Evolutionary conservation across 2,113 vertebrate species (phyloP).

Genomic region (Pachycephala philippinensis): DNA sequence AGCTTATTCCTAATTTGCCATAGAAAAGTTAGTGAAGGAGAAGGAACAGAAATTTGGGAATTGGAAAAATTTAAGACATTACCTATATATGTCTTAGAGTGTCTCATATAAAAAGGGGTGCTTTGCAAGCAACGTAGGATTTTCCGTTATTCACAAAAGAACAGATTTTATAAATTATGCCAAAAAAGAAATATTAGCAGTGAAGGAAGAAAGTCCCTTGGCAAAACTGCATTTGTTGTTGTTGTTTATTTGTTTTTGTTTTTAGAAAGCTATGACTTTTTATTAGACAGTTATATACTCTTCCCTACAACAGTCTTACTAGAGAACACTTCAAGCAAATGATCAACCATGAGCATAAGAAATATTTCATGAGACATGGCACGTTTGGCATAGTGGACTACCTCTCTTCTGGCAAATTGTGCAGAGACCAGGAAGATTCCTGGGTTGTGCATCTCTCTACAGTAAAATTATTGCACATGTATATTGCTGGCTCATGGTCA

Average conservation of each 20-base stretch:
- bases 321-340: not conserved
- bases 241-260: not conserved
- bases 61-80: not conserved
- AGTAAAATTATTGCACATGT: not conserved
- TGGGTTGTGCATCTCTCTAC: not conserved
- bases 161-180: not conserved
- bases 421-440: not conserved
- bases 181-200: not conserved
- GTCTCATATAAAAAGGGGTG: not conserved
- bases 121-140: not conserved
- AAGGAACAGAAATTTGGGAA: not conserved
- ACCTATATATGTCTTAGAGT: not conserved
- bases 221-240: not conserved
- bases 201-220: not conserved
- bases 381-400: not conserved
- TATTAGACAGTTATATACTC: not conserved
- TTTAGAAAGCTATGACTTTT: not conserved
- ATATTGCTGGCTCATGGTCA: not conserved
- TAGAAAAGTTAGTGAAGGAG: not conserved
- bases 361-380: accelerated
- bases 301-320: not conserved
- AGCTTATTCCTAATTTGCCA: not conserved
- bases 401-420: not conserved
- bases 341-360: not conserved
- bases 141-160: not conserved